Evolutionary conservation across 30 jellyfish, hydroid and myxozoan species (phyloP), one percentile per base, ranked within the genome.

Genomic region (Turritopsis rubra): DNA sequence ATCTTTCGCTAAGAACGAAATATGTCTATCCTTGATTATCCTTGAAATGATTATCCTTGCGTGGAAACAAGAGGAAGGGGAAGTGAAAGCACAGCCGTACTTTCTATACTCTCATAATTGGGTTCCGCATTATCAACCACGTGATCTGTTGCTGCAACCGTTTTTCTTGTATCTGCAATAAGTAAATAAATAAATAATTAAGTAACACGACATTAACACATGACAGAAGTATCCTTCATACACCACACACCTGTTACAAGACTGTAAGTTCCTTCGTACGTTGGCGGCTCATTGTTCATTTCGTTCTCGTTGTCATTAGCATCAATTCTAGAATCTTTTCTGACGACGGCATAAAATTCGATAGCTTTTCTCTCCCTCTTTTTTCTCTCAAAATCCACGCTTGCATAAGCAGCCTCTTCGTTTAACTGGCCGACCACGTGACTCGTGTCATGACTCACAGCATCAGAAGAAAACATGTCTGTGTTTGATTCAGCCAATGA

Each of bases 301-400:
- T n/a, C 28, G 21, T 19, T 27, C 23, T n/a, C 30, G 31, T 19
- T 17, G 29, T 66, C 77, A 23, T 23, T 22, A 19, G 21, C 31
- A 9, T 23, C 28, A 7, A 23, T 68, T 9, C 9, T 19, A 0
- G 77, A 68, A 68, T 23, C 77, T 19, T 27, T 0, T n/a, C 30
- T 27, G 30, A 68, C 30, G 19, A 27, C 28, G 16, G 77, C 77
- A 68, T 68, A 68, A 23, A 68, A n/a, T 68, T 68, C 77, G 31
- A n/a, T 17, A 1, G 30, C 77, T 68, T 68, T 16, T n/a, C 77
- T 68, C 17, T 68, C 77, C 0, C 77, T 9, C 9, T 68, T 23
- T 68, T 68, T 68, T 22, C 19, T 68, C 22, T 68, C 77, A 27
- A 68, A 68, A 68, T 68, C 77, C 8, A 68, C 77, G 17, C 30